Evolutionary conservation across 2,888 invertebrate genomes (phyloP).

Genomic region (Linnaemya vulpina): DNA sequence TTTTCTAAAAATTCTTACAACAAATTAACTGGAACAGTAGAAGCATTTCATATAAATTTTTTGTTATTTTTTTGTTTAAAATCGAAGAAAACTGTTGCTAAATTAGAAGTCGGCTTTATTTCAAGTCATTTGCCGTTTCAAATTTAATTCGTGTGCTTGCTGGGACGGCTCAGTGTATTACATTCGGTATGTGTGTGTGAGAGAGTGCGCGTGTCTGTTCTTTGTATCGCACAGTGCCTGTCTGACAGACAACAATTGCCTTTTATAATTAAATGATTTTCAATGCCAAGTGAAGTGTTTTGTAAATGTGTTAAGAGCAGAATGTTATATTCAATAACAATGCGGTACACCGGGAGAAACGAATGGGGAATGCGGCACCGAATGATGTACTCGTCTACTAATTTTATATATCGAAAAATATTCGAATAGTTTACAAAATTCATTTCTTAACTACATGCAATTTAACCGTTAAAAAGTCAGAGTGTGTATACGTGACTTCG

Average conservation of each 20-base stretch:
- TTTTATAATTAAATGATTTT: conserved; percentile 72
- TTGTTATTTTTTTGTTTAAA: too few relatives aligned
- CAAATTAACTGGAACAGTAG: too few relatives aligned
- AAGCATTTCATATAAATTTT: too few relatives aligned
- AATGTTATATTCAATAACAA: conserved; percentile 56
- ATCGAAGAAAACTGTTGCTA: background rate
- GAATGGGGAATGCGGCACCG: too few relatives aligned
- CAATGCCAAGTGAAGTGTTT: conserved; percentile 72
- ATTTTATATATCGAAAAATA: too few relatives aligned
- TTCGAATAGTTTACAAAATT: too few relatives aligned
- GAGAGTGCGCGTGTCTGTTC: too few relatives aligned
- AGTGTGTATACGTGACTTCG: too few relatives aligned
- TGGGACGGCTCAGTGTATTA: background rate
- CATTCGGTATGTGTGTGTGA: background rate
- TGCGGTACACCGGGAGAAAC: conserved; percentile 56
- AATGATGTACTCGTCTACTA: too few relatives aligned
- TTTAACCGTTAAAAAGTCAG: too few relatives aligned
- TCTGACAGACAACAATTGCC: conserved; percentile 68
- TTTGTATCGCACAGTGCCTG: conserved; percentile 41
- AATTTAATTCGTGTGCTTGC: background rate
- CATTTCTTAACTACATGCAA: too few relatives aligned
- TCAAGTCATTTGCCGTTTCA: background rate
- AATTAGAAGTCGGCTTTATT: background rate
- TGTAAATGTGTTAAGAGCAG: conserved; percentile 71
- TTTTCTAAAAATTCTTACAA: too few relatives aligned